Conservation (phyloP, 2,888 invertebrate genomes). For the Cheilosia vulpina region DNA sequence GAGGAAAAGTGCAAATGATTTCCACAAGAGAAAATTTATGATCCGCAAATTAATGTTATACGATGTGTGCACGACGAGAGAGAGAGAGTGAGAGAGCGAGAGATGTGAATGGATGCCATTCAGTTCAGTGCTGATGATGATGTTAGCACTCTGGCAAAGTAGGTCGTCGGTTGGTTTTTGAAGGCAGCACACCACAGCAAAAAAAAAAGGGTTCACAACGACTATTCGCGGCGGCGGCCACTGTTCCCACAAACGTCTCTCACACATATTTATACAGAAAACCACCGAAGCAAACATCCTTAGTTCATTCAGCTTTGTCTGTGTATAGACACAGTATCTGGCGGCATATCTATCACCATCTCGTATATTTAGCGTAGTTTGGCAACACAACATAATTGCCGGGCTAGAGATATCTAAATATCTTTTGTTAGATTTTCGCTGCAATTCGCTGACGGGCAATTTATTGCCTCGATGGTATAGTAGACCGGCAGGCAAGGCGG, state of each 20-base stretch:
- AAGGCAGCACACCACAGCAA: constrained; percentile 56
- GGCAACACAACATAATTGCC: constrained; percentile 73
- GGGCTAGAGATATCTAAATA: constrained; percentile 65
- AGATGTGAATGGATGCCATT: constrained; percentile 74
- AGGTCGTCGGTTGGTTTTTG: constrained; percentile 62
- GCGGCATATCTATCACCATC: constrained; percentile 53
- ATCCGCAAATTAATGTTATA: constrained; percentile 76
- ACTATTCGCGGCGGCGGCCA: constrained; percentile 30
- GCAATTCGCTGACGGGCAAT: constrained; percentile 71
- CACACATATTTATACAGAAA: constrained; percentile 47
- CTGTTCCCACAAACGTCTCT: constrained; percentile 53
- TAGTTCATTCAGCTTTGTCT: constrained; percentile 62
- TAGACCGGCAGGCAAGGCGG: constrained; percentile 45
- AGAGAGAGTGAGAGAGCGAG: not conserved
- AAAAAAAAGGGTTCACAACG: constrained; percentile 64
- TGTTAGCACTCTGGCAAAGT: constrained; percentile 42
- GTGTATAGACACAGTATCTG: constrained; percentile 16
- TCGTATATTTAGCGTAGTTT: constrained; percentile 58
- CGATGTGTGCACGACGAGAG: constrained; percentile 73
- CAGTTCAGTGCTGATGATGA: constrained; percentile 63
- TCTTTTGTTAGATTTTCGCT: constrained; percentile 74
- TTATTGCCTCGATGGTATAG: constrained; percentile 62
- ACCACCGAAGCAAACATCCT: constrained; percentile 75
- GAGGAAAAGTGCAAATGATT: constrained; percentile 72
- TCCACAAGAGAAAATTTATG: constrained; percentile 75